A percentile compares a stretch with the other conserved stretches of the same genome.
Conservation (phyloP, 92 coral and sea anemone species). For the Muricea muricata region DNA sequence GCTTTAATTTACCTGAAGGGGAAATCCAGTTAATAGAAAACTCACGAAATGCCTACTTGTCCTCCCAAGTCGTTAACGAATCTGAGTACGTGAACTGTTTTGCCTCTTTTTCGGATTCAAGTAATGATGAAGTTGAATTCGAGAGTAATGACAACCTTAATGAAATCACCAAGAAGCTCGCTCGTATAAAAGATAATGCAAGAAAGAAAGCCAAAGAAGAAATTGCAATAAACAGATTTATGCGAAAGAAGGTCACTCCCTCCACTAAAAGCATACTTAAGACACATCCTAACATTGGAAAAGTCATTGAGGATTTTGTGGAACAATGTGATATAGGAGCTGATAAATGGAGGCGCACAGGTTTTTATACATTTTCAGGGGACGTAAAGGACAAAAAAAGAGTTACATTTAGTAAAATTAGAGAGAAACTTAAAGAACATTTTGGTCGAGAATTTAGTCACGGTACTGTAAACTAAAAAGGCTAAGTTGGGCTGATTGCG, state of each 20-base stretch:
- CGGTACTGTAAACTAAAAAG: too few species aligned
- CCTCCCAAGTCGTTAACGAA: constrained; percentile 33
- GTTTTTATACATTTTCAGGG: constrained; percentile 54
- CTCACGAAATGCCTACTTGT: constrained; percentile 41
- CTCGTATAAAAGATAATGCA: constrained; percentile 34
- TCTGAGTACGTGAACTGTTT: too few species aligned
- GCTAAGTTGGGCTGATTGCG: too few species aligned
- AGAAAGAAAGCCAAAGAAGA: constrained; percentile 40
- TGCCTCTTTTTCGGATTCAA: constrained; percentile 34
- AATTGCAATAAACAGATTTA: too few species aligned
- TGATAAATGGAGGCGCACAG: constrained; percentile 14
- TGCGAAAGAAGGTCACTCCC: constrained; percentile 43
- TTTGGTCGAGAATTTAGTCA: constrained; percentile 49
- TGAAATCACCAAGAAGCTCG: constrained; percentile 41
- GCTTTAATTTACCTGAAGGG: too few species aligned
- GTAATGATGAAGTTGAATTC: constrained; percentile 35
- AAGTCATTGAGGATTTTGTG: constrained; percentile 53
- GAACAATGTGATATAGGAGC: constrained; percentile 56
- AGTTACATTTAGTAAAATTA: constrained; percentile 44
- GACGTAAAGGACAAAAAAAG: constrained; percentile 42
- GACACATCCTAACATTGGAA: constrained; percentile 49
- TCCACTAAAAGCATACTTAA: constrained; percentile 26
- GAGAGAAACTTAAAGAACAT: constrained; percentile 32
- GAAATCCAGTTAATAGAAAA: constrained; percentile 48
- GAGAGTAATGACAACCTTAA: constrained; percentile 28